Evolutionary conservation across 1,140 invertebrate species (phyloP), one percentile per base, ranked within the genome.

Genomic region (Lanistes nyassanus): DNA sequence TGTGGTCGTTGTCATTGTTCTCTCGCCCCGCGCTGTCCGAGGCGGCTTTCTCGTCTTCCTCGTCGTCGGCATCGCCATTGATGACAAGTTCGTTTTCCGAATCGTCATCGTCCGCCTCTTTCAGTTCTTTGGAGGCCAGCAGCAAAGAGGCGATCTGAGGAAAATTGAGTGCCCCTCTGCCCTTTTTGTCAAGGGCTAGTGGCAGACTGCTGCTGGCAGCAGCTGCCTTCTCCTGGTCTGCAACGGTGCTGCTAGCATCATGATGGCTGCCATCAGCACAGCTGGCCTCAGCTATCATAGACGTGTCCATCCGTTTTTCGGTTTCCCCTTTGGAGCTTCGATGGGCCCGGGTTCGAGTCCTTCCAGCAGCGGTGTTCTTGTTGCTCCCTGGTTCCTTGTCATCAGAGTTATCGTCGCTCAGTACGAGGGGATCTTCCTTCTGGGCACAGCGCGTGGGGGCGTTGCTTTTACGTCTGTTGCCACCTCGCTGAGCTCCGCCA

Each of bases 401-500:
- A 73, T 86, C 79, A 47, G 82, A 81, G 64, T 86, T 84, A 51
- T 89, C 85, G 72, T 85, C 85, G 68, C 82, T 83, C 75, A 83
- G 75, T 0, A 70, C 77, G 74, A 77, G 81, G 36, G 64, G 75
- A 11, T 85, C 83, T 39, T 81, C 71, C 51, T 79, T 82, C 51
- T 89, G 88, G 3, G 94, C 93, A 85, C 94, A 95, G 74, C 95
- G 92, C 0, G 94, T 96, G 0, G 96, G 97, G 87, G 97, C 97
- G 82, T 96, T 94, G 82, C 94, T 97, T 89, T 98, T 98, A 66
- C 97, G 90, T 89, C 98, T 97, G 65, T 96, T 83, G 60, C 82
- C 58, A 85, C 86, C 90, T 90, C 75, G 37, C 16, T 82, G 79
- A 34, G 42, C 47, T 84, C 81, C 82, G 77, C 75, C 81, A 79